phyloP scores from a whole-genome alignment of 2,797 vertebrate species.

The Acipenser ruthenus region DNA sequence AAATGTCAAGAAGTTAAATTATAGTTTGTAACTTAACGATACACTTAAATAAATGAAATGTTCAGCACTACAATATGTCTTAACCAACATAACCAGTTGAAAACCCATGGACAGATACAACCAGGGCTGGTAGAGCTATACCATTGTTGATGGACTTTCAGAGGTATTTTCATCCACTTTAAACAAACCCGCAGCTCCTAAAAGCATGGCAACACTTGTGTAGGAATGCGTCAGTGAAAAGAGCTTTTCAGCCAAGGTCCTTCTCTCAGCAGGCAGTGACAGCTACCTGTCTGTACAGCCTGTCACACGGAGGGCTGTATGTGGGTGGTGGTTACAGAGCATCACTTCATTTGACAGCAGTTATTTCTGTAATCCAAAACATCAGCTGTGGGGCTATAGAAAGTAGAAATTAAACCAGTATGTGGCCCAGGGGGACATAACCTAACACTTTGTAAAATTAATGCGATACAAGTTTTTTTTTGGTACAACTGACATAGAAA shows the following conservation, averaged over 20 bases:
- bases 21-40: too few relatives aligned
- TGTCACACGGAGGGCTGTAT: constrained; percentile 24
- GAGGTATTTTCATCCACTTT: constrained; percentile 32
- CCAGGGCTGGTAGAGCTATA: too few relatives aligned
- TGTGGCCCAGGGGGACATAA: constrained; percentile 26
- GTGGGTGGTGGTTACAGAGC: constrained; percentile 63
- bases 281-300: constrained; percentile 48
- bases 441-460: constrained; percentile 15
- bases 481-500: constrained; percentile 18
- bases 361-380: constrained; percentile 72
- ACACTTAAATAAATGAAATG: too few relatives aligned
- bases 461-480: constrained; percentile 12
- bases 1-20: too few relatives aligned
- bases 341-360: constrained; percentile 67
- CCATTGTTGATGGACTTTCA: constrained; percentile 31
- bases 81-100: too few relatives aligned
- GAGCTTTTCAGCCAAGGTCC: constrained; percentile 5
- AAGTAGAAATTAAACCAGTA: constrained; percentile 35
- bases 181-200: constrained; percentile 48
- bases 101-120: too few relatives aligned
- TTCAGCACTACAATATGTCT: too few relatives aligned
- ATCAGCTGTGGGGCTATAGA: constrained; percentile 51
- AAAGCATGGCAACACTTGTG: constrained; percentile 37
- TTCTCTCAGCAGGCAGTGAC: constrained; percentile 40
- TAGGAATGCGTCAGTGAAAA: constrained; percentile 47